Conservation (phyloP, 2,113 vertebrate genomes). For the Platichthys stellatus region DNA sequence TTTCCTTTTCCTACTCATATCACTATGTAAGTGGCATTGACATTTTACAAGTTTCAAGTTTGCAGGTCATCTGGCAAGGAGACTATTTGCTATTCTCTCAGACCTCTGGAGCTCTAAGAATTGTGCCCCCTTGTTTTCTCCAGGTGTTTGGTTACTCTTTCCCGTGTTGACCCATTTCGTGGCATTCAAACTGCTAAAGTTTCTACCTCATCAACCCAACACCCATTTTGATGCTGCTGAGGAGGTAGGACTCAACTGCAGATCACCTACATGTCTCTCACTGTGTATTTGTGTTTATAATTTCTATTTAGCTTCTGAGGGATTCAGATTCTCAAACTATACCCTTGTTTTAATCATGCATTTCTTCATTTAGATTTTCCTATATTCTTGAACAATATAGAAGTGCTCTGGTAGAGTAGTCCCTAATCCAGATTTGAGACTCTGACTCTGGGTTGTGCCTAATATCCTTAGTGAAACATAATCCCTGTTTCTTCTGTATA, state of each 20-base stretch:
- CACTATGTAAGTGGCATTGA: conserved; percentile 64
- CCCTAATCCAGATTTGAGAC: no score
- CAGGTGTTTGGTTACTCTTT: conserved; percentile 69
- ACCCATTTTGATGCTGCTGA: conserved; percentile 18
- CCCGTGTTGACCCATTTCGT: conserved; percentile 41
- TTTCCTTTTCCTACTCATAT: conserved; percentile 49
- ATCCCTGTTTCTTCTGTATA: no score
- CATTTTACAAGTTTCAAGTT: not conserved
- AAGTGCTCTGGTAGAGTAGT: no score
- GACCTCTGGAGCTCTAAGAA: not conserved
- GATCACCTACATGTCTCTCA: not conserved
- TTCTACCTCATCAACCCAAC: conserved; percentile 29
- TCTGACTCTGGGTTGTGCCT: no score
- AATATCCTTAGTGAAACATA: no score
- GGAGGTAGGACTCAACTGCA: conserved; percentile 47
- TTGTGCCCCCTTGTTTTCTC: conserved; percentile 24
- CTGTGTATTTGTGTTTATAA: no score
- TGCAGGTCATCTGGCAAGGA: not conserved
- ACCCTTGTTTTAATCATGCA: no score
- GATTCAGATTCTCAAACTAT: no score
- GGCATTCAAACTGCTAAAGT: conserved; percentile 32
- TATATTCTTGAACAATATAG: no score
- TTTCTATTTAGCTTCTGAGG: no score
- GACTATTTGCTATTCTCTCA: not conserved
- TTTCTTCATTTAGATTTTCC: no score